Evolutionary conservation across 2,888 invertebrate genomes (phyloP), one percentile per base, ranked within the genome.

Genomic region (Monopis laevigella): DNA sequence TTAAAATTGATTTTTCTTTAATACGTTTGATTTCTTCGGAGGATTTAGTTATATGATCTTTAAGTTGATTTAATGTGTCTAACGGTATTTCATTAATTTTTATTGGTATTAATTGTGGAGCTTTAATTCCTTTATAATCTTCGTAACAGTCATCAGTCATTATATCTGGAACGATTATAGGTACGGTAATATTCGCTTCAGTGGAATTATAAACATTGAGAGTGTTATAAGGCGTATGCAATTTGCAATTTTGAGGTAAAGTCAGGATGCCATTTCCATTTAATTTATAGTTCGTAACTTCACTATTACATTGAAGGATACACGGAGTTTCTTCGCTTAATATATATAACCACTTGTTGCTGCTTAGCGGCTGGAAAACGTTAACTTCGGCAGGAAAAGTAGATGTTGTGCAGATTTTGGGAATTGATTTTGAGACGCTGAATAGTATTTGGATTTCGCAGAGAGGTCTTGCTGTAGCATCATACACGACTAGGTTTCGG

Each of bases 321-420:
- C 38, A 30, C 17, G 6, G 30, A 14, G 38, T 19, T 35, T 13
- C 8, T 5, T 32, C 7, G 7, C 14, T 26, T 2, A 43, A 17
- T 2, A 43, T 39, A 30, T 34, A 36, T 10, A 42, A 8, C 42
- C 43, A 43, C 10, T 39, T 30, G 8, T 43, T 43, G 11, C 24
- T 27, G 11, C 18, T 8, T 8, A 39, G 13, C 2, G 26, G 11
- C 17, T 40, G 39, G 14, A 39, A 43, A 3, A 30, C 13, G 29
- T 43, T 43, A 13, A 40, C 27, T 11, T 32, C 16, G 2, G 43
- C 43, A 2, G 40, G 32, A 24, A 43, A 43, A 8, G 40, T 43
- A 3, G 43, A 28, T 6, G 30, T 30, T 14, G 10, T 18, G 17
- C 43, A 43, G 4, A 18, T 11, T 8, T 10, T 21, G n/a, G 43